phyloP scores from a whole-genome alignment of 2,888 invertebrate genomes.

The Elysia crispata region DNA sequence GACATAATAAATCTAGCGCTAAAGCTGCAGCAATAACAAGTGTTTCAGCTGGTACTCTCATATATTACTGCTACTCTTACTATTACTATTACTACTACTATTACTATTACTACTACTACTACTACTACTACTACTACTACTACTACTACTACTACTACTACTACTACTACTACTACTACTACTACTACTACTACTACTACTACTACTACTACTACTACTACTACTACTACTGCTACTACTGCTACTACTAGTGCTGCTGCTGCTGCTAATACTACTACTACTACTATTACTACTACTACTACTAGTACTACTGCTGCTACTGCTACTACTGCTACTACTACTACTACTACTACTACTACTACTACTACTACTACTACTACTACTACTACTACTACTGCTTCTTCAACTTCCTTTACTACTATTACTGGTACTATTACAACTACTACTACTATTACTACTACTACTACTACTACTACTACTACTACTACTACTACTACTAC shows the following conservation, averaged over 20 bases:
- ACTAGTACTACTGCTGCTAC: too few species aligned
- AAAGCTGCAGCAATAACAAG: too few species aligned
- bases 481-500: background rate
- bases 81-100: too few species aligned
- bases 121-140: slow-evolving; percentile 9
- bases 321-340: slow-evolving; percentile 1
- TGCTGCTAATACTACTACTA: too few species aligned
- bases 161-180: slow-evolving; percentile 9
- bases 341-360: slow-evolving; percentile 9
- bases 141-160: slow-evolving; percentile 9
- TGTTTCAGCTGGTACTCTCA: too few species aligned
- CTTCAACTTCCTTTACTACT: too few species aligned
- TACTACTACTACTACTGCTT: slow-evolving; percentile 9
- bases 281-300: too few species aligned
- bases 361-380: slow-evolving; percentile 9
- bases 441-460: too few species aligned
- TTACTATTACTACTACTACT: slow-evolving; percentile 12
- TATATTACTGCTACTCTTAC: background rate
- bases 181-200: slow-evolving; percentile 9
- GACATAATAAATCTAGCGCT: too few species aligned
- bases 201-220: slow-evolving; percentile 9
- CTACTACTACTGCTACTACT: slow-evolving; percentile 4
- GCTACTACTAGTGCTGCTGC: background rate
- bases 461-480: too few species aligned
- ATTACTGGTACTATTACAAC: too few species aligned